Evolutionary conservation across 2,113 vertebrate species (phyloP).

Genomic region (Galeopterus variegatus): DNA sequence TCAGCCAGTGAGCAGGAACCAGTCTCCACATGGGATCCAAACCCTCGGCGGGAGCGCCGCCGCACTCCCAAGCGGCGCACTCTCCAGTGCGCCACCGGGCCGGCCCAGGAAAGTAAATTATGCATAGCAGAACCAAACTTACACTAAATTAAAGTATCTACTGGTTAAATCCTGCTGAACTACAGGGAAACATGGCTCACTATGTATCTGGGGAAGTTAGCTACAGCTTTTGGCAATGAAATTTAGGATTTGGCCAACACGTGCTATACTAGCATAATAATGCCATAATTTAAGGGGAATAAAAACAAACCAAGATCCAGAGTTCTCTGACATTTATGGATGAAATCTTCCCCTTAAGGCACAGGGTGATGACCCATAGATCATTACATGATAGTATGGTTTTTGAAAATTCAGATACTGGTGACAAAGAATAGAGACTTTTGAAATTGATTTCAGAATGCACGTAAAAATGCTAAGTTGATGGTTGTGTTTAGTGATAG

Average conservation of each 20-base stretch:
- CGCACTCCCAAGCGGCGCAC: no score
- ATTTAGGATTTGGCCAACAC: not conserved
- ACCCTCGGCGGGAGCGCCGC: no score
- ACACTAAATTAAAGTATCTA: not conserved
- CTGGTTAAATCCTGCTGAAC: not conserved
- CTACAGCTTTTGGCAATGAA: not conserved
- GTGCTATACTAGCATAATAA: not conserved
- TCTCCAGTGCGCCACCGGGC: no score
- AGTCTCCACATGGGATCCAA: no score
- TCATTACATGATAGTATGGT: not conserved
- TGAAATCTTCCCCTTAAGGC: not conserved
- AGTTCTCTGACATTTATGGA: not conserved
- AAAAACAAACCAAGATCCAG: constrained; percentile 28
- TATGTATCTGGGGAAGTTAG: not conserved
- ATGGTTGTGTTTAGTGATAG: not conserved
- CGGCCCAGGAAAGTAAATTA: not conserved
- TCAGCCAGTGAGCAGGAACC: no score
- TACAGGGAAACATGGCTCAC: not conserved
- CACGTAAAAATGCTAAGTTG: constrained; percentile 31
- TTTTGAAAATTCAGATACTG: constrained; percentile 32
- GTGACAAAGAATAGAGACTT: constrained; percentile 27
- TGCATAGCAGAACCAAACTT: not conserved
- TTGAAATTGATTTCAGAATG: constrained; percentile 27
- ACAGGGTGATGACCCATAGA: not conserved
- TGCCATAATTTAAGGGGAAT: constrained; percentile 9